Base-by-base conservation (phyloP, 1,140 invertebrate species). In the Platyura marginata region DNA sequence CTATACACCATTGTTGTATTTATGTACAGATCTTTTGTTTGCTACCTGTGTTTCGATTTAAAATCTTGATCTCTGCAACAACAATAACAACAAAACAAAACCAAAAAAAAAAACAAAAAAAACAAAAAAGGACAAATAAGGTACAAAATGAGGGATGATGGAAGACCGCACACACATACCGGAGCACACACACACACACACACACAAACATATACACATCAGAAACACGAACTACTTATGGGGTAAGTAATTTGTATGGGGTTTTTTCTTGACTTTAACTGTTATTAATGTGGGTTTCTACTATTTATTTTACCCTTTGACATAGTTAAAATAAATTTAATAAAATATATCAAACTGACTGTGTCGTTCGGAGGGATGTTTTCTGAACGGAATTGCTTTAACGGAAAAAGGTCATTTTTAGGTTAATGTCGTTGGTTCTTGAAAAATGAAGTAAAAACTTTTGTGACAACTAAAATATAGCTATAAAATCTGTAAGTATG, bases 221-320 rank as follows among this genome's bases (percentile, higher is more conserved):
- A 6, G 25, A 8, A 8, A 6, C 25, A 29, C 25, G 6, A 8
- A 29, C 6, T 29, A 29, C 25, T n/a, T n/a, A 29, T 6, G 13
- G 25, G 13, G 25, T 29, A 29, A 29, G 13, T 29, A 29, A 29
- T 29, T 29, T 29, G 25, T 29, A 29, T 29, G 6, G 6, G 6
- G 25, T 29, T 29, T 29, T 29, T 29, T 29, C 13, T 29, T 6
- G 6, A 29, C 25, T 8, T 29, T 13, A 41, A n/a, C 22, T 16
- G 40, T 21, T 43, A 47, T 40, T 51, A 48, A 48, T 47, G 43
- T 29, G 25, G 25, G 25, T 6, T 29, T 29, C 6, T 29, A 8
- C 25, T 29, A 29, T 29, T 29, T 29, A 13, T 29, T 29, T 29
- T 29, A 29, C 25, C 25, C 25, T 29, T 29, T 29, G 25, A 29